Base-by-base conservation (phyloP, 2,888 invertebrate species). In the Agapetus fuscipes region DNA sequence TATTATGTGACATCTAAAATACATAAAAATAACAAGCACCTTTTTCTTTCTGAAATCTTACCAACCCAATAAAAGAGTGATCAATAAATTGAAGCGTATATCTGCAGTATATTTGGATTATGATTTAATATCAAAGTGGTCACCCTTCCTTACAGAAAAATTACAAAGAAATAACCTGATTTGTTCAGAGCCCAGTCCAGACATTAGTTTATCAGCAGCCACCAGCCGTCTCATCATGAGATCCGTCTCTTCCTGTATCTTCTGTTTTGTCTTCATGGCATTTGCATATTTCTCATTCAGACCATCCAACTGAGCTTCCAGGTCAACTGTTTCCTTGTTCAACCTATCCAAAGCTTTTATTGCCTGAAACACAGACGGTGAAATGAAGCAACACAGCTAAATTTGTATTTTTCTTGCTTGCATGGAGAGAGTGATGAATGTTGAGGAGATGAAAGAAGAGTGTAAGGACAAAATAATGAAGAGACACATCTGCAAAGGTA, bases 201-300 rank as follows among this genome's bases (percentile, higher is more conserved):
- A 79, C 53, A 93, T 88, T 3, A 93, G 68, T 57, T 89, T 90
- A 55, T 90, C 88, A 0, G 94, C 91, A 1, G 91, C 91, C 26
- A 80, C 64, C 24, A 89, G 61, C 30, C 88, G 71, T 43, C 82
- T 62, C 72, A 84, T 80, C 76, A 89, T 81, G 15, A 87, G 68
- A 54, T 85, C 83, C 0, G 86, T 85, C 57, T 89, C 86, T 51
- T 84, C 83, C 55, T 87, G 83, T 34, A 89, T 57, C 41, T 76
- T 75, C 51, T 79, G 77, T 38, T 78, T 65, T 30, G 68, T 61
- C 35, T 73, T 56, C 76, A 86, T 84, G 0, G 91, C 88, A 0
- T 71, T 72, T 2, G 83, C 80, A 52, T 90, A 93, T 56, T 80
- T 82, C 3, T 65, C 61, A 51, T 87, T 87, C 2, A 93, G 61